A percentile compares a stretch with the other conserved stretches of the same genome.
phyloP scores from a whole-genome alignment of 2,113 vertebrate species.

The Myrmecophaga tridactyla region DNA sequence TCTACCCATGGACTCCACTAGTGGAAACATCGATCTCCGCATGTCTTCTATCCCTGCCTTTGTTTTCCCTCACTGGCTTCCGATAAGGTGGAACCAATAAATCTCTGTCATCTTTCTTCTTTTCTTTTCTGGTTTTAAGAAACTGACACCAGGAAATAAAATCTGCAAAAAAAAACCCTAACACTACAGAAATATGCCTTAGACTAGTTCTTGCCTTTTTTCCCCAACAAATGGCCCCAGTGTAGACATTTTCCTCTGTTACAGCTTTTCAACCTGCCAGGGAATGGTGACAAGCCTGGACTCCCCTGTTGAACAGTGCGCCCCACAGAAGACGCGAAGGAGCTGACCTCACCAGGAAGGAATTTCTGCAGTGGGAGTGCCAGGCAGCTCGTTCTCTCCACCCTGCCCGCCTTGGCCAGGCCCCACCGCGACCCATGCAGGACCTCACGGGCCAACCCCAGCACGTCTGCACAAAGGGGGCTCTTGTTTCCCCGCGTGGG shows the following conservation, averaged over 20 bases:
- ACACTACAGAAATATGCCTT: background rate
- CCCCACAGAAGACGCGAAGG: background rate
- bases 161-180: background rate
- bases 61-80: background rate
- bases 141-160: background rate
- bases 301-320: background rate
- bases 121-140: background rate
- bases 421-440: accelerated
- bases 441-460: background rate
- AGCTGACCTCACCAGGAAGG: background rate
- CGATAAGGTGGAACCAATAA: background rate
- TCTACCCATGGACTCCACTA: accelerated
- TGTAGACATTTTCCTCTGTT: background rate
- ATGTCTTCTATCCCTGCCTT: background rate
- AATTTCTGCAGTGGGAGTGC: background rate
- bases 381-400: background rate
- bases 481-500: background rate
- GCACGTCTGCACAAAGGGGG: accelerated
- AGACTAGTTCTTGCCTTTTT: background rate
- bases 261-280: background rate
- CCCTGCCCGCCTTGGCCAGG: background rate
- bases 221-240: accelerated
- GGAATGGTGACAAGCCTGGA: background rate
- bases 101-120: background rate
- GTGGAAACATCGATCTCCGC: background rate